A percentile compares a stretch with the other conserved stretches of the same genome.
These are phyloP conservation scores for Psettodes erumei DNA, from an alignment of 2,113 vertebrate genomes.

Conservation along the genomic window DNA sequence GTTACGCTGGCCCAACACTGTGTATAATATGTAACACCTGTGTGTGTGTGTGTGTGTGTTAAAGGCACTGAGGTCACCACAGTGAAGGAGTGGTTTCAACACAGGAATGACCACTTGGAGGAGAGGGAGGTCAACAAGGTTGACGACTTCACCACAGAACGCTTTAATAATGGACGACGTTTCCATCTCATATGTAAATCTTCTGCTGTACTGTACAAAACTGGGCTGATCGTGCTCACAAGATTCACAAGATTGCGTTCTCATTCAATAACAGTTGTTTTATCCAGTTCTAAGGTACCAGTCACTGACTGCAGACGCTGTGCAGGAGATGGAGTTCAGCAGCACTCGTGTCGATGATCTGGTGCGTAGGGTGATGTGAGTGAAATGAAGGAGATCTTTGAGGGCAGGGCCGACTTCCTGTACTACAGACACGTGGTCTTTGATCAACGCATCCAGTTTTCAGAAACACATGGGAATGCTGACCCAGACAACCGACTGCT, in stretches of 20 bases:
- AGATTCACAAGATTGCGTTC: too few species aligned
- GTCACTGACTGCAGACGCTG: conserved; percentile 56
- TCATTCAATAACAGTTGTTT: too few species aligned
- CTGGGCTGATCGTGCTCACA: too few species aligned
- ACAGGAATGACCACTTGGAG: conserved; percentile 86
- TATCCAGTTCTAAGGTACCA: conserved; percentile 86
- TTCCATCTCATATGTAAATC: conserved; percentile 83
- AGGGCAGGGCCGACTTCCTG: conserved; percentile 86
- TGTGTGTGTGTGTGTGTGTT: conserved; percentile 34
- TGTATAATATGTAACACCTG: background rate
- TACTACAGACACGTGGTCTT: conserved; percentile 77
- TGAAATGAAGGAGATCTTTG: conserved; percentile 85
- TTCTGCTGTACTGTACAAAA: too few species aligned
- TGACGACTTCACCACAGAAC: conserved; percentile 78
- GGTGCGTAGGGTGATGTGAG: conserved; percentile 76
- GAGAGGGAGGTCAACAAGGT: conserved; percentile 80
- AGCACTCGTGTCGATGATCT: conserved; percentile 79
- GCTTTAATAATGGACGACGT: conserved; percentile 81
- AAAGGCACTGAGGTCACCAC: conserved; percentile 78
- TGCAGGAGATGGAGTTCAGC: conserved; percentile 88
- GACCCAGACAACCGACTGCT: conserved; percentile 57
- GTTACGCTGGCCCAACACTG: too few species aligned
- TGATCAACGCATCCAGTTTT: conserved; percentile 46
- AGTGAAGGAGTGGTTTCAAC: conserved; percentile 87
- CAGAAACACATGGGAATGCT: fast-evolving